Conservation (phyloP, 2,113 vertebrate species). For the Mesoclemmys tuberculata region DNA sequence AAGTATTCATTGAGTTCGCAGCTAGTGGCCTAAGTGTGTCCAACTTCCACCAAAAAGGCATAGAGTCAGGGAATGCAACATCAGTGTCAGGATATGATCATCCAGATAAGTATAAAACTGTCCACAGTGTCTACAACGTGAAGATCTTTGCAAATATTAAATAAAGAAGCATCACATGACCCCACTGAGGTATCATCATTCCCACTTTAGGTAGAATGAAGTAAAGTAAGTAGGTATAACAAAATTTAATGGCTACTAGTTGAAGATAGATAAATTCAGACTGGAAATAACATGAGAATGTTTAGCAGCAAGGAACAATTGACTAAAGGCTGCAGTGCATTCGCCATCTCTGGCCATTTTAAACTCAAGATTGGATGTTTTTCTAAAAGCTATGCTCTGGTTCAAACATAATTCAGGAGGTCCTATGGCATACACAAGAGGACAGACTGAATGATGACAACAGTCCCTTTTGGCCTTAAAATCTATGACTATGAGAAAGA, state of each 20-base stretch:
- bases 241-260: no score
- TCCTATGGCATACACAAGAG: not conserved
- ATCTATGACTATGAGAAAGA: not conserved
- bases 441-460: not conserved
- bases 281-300: no score
- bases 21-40: not conserved
- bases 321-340: fast-evolving
- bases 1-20: no score
- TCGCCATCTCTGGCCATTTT: not conserved
- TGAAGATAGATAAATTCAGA: no score
- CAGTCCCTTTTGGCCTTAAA: not conserved
- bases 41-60: not conserved
- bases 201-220: not conserved
- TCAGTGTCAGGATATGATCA: not conserved
- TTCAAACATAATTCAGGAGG: not conserved
- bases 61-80: not conserved
- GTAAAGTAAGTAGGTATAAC: no score
- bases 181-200: not conserved
- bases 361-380: not conserved
- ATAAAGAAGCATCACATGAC: not conserved
- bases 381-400: not conserved
- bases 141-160: not conserved
- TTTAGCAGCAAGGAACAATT: no score
- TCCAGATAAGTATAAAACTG: not conserved
- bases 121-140: not conserved